These are phyloP conservation scores for Zonitis immaculata DNA, from an alignment of 2,888 invertebrate genomes.

Conservation along the genomic window DNA sequence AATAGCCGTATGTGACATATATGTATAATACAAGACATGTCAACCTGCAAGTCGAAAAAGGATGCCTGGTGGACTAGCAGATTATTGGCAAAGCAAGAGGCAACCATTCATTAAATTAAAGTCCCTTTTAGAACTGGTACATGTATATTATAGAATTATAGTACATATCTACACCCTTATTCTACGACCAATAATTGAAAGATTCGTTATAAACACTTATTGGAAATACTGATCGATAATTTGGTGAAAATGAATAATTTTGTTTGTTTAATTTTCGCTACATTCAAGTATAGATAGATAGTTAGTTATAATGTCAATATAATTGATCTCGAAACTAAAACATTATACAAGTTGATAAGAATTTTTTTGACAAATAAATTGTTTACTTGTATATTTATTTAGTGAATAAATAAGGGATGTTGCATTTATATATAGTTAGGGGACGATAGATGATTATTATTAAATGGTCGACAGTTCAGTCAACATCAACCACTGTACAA, in stretches of 20 bases:
- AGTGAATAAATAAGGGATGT: neutral
- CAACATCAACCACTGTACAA: conserved; percentile 27
- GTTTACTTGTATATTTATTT: no score
- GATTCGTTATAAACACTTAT: conserved; percentile 24
- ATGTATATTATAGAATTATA: no score
- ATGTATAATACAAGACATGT: neutral
- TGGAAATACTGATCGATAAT: neutral
- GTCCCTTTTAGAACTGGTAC: conserved; percentile 39
- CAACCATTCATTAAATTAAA: conserved; percentile 23
- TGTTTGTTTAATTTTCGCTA: no score
- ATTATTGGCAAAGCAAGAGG: conserved; percentile 3
- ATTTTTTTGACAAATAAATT: no score
- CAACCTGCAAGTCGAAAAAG: conserved; percentile 9
- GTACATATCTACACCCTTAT: conserved; percentile 33
- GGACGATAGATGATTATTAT: conserved; percentile 15
- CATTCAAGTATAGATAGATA: no score
- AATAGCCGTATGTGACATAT: no score
- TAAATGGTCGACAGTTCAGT: conserved; percentile 28
- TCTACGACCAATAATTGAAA: conserved; percentile 20
- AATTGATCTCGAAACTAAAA: no score
- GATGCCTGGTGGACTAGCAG: conserved; percentile 1
- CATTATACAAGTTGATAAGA: no score
- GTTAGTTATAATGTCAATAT: no score
- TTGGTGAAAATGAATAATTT: no score
- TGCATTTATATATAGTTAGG: no score